These are phyloP conservation scores for Metridium senile DNA, from an alignment of 92 coral and sea anemone genomes.

Conservation along the genomic window DNA sequence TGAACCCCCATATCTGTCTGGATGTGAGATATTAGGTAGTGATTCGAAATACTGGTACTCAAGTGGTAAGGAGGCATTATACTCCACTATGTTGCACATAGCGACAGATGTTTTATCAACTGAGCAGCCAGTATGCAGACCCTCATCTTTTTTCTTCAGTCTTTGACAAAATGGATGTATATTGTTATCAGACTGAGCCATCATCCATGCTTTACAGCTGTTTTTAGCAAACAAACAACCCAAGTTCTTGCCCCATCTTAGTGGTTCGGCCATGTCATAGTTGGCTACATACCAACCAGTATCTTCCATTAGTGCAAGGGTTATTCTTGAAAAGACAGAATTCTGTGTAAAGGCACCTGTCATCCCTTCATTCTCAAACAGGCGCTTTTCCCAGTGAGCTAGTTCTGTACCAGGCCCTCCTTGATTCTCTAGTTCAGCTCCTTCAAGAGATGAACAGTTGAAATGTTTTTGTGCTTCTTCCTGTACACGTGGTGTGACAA, in stretches of 20 bases:
- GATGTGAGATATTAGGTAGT: constrained; percentile 50
- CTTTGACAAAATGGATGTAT: constrained; percentile 75
- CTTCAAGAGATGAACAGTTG: constrained; percentile 89
- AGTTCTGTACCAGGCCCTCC: constrained; percentile 78
- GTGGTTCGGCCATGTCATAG: constrained; percentile 83
- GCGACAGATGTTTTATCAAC: constrained; percentile 75
- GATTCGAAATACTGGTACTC: constrained; percentile 87
- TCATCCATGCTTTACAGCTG: constrained; percentile 98
- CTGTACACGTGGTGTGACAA: constrained; percentile 81
- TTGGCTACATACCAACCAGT: constrained; percentile 92
- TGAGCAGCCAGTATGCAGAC: constrained; percentile 69
- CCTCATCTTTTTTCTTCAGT: constrained; percentile 22
- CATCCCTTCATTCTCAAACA: constrained; percentile 98
- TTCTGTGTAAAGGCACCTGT: constrained; percentile 92
- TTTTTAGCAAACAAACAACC: constrained; percentile 90
- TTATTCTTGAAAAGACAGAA: constrained; percentile 86
- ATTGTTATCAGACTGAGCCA: constrained; percentile 46
- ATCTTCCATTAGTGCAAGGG: constrained; percentile 96
- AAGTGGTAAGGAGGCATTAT: constrained; percentile 47
- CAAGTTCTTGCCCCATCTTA: constrained; percentile 86
- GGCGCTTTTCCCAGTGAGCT: constrained; percentile 96
- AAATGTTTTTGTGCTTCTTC: constrained; percentile 84
- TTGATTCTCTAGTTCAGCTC: constrained; percentile 97
- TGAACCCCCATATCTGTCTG: constrained; percentile 75
- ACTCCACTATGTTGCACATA: constrained; percentile 74